Evolutionary conservation across 2,797 vertebrate genomes (phyloP).

Genomic region (Phalanger gymnotis): DNA sequence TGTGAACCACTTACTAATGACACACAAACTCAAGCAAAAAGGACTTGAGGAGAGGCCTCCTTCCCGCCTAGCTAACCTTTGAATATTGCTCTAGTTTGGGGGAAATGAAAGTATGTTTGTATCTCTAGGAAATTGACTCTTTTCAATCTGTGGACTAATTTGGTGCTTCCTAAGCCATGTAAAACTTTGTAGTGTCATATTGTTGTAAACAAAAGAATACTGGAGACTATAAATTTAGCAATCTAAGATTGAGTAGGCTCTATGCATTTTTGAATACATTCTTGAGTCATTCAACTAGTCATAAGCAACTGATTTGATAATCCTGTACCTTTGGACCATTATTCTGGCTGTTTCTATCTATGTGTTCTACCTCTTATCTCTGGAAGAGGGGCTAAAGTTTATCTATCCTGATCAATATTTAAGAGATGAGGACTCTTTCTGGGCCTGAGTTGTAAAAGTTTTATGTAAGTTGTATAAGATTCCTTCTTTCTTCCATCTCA

Average conservation of each 20-base stretch:
- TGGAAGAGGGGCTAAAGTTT: background rate
- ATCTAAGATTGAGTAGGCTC: background rate
- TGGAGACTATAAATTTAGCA: background rate
- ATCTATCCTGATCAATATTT: background rate
- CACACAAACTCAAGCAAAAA: background rate
- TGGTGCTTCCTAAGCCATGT: background rate
- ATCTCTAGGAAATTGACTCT: background rate
- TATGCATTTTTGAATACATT: background rate
- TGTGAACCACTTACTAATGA: background rate
- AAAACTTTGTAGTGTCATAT: background rate
- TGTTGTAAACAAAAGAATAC: background rate
- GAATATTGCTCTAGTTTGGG: background rate
- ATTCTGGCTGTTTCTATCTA: background rate
- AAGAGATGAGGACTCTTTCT: background rate
- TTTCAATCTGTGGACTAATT: background rate
- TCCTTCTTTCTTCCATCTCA: background rate
- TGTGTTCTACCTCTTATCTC: background rate
- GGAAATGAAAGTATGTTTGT: background rate
- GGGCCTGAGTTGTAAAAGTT: background rate
- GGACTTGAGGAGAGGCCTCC: background rate
- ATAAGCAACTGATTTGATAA: background rate
- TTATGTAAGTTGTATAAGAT: too few relatives aligned
- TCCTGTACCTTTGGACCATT: background rate
- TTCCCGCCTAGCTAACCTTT: background rate
- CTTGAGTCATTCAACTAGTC: background rate